phyloP scores from a whole-genome alignment of 2,888 invertebrate species.

The Protodeltote pygarga region DNA sequence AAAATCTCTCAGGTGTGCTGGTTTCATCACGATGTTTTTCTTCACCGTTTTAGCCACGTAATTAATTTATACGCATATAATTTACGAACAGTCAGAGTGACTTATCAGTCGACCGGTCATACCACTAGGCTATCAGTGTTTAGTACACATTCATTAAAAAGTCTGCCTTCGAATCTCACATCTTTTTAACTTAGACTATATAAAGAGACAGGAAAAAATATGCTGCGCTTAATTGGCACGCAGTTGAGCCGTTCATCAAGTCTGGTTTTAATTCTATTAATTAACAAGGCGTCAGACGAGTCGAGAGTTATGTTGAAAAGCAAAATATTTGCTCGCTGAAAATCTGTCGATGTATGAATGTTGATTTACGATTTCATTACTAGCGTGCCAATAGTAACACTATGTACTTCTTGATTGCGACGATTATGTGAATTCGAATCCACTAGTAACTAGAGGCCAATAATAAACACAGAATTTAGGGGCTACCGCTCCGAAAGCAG shows the following conservation, averaged over 20 bases:
- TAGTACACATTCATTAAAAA: constrained; percentile 6
- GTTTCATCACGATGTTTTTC: too few relatives aligned
- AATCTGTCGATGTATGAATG: constrained; percentile 76
- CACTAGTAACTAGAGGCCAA: constrained; percentile 11
- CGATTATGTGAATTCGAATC: constrained; percentile 48
- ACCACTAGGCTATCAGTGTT: neutral
- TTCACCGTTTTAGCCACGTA: too few relatives aligned
- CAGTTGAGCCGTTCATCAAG: constrained; percentile 65
- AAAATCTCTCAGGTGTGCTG: too few relatives aligned
- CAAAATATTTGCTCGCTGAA: constrained; percentile 69
- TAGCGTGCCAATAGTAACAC: constrained; percentile 65
- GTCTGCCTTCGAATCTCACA: constrained; percentile 10
- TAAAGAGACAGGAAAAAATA: constrained; percentile 40
- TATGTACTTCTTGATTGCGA: constrained; percentile 64
- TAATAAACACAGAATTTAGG: constrained; percentile 19
- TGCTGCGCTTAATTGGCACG: constrained; percentile 56
- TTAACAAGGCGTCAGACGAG: constrained; percentile 68
- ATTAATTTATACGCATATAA: too few relatives aligned
- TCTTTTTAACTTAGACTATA: constrained; percentile 40
- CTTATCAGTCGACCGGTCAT: too few relatives aligned
- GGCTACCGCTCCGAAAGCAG: constrained; percentile 12
- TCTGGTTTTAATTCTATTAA: constrained; percentile 73
- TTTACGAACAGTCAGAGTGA: too few relatives aligned
- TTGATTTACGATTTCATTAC: constrained; percentile 85
- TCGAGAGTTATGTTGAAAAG: constrained; percentile 68